phyloP scores from a whole-genome alignment of 2,797 vertebrate species.

The Coreius guichenoti region DNA sequence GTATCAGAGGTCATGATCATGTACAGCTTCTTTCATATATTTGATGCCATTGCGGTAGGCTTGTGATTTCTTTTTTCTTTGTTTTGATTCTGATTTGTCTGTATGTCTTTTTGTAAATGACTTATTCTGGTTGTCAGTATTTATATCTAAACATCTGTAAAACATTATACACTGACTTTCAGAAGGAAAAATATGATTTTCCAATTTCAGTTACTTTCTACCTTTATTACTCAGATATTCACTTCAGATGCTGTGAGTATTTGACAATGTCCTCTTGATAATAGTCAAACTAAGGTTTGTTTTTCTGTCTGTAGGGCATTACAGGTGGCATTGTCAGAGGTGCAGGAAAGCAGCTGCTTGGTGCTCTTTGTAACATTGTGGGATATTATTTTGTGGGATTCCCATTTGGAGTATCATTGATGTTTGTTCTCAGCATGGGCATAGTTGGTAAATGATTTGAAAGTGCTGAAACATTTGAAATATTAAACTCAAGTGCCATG shows the following conservation, averaged over 20 bases:
- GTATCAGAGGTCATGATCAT: conserved; percentile 80
- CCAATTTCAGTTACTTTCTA: background rate
- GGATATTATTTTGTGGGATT: conserved; percentile 85
- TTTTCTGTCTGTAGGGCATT: conserved; percentile 74
- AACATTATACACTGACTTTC: background rate
- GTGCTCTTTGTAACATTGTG: conserved; percentile 80
- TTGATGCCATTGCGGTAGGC: conserved; percentile 82
- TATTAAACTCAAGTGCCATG: background rate
- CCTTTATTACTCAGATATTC: background rate
- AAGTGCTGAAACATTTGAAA: background rate
- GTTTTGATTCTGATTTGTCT: background rate
- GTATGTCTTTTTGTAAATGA: background rate
- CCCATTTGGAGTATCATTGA: conserved; percentile 84
- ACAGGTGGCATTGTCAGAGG: conserved; percentile 84
- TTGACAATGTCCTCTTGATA: background rate
- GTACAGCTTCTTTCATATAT: conserved; percentile 79
- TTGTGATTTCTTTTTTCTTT: background rate
- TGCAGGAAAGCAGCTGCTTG: conserved; percentile 84
- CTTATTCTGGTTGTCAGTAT: background rate
- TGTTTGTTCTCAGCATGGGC: conserved; percentile 84
- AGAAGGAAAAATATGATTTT: background rate
- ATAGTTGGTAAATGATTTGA: conserved; percentile 79
- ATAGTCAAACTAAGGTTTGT: background rate
- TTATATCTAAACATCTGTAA: background rate
- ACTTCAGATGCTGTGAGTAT: background rate